A percentile compares a stretch with the other conserved stretches of the same genome.
phyloP scores from a whole-genome alignment of 2,113 vertebrate genomes.

The Gnathonemus longibarbis region DNA sequence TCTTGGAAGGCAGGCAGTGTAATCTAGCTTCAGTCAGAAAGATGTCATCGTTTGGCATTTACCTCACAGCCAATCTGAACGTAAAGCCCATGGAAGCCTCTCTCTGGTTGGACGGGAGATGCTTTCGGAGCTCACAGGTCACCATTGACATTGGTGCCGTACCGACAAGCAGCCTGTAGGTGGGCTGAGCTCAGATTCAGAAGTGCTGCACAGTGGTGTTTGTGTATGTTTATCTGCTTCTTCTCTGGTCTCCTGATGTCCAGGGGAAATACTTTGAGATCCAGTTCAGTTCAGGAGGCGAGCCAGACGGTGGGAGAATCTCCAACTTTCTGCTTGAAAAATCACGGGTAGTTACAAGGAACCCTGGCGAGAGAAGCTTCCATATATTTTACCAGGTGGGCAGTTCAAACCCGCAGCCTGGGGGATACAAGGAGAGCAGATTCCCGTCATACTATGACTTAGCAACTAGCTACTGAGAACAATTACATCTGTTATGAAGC shows the following conservation, averaged over 20 bases:
- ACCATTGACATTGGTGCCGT: neutral
- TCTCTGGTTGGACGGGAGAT: neutral
- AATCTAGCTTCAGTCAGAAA: neutral
- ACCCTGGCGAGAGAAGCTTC: constrained; percentile 93
- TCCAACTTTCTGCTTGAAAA: constrained; percentile 97
- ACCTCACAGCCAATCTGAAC: neutral
- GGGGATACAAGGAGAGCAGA: neutral
- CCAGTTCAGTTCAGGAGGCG: constrained; percentile 95
- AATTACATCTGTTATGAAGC: neutral
- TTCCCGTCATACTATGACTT: neutral
- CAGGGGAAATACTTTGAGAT: constrained; percentile 99
- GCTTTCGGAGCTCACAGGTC: neutral
- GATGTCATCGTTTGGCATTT: neutral
- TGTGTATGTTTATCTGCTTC: neutral
- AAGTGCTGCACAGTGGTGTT: neutral
- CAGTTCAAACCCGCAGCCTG: neutral
- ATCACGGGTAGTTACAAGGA: constrained; percentile 91
- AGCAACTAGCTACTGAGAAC: neutral
- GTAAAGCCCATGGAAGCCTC: neutral
- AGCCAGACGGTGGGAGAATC: constrained; percentile 96
- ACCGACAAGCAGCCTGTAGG: neutral
- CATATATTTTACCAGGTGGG: constrained; percentile 98
- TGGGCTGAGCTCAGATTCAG: neutral
- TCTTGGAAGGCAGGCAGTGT: neutral
- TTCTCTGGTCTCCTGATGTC: constrained; percentile 46